Evolutionary conservation across 37 sponge, comb jelly and placozoan species (phyloP), one percentile per base, ranked within the genome.

Genomic region (Sycon ciliatum): DNA sequence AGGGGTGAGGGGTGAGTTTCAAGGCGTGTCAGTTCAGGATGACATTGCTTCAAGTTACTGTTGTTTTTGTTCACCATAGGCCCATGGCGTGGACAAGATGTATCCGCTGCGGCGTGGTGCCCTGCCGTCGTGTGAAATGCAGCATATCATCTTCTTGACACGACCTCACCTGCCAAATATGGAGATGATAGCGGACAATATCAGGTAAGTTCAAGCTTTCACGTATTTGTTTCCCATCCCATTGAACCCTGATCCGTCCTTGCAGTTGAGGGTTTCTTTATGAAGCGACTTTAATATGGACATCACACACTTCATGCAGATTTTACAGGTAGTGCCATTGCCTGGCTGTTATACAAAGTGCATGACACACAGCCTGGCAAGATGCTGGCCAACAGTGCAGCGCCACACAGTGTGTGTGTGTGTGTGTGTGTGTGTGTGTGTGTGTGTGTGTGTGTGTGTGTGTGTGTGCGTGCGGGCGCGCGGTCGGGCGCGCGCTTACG

Each of bases 51-150:
- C n/a, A n/a, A n/a, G n/a, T n/a, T n/a, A n/a, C n/a, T n/a, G n/a
- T n/a, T n/a, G n/a, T n/a, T 36, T 58, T 36, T 31, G 33, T 5
- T 58, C 56, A 13, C 46, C 76, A 40, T 57, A 68, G 73, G 82
- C 76, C 23, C 37, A 38, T n/a, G 79, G 81, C 16, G 87, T 91
- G 57, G 34, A 20, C 11, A 86, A 87, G 69, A 84, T 91, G 87
- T 56, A 77, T 22, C 79, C 80, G 30, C 66, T 91, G 1, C 89
- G 81, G 0, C 22, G 27, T 3, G 38, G 34, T 26, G 24, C 68
- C 9, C 75, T 73, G 30, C 27, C 46, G 27, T 76, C 79, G 27
- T 35, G 35, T 3, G 74, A 71, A 22, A 82, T 62, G 28, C 13
- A 73, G 11, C 71, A 89, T 33, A 77, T 74, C 40, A 33, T 81